Evolutionary conservation across 2,888 invertebrate genomes (phyloP).

Genomic region (Chrysomela aeneicollis): DNA sequence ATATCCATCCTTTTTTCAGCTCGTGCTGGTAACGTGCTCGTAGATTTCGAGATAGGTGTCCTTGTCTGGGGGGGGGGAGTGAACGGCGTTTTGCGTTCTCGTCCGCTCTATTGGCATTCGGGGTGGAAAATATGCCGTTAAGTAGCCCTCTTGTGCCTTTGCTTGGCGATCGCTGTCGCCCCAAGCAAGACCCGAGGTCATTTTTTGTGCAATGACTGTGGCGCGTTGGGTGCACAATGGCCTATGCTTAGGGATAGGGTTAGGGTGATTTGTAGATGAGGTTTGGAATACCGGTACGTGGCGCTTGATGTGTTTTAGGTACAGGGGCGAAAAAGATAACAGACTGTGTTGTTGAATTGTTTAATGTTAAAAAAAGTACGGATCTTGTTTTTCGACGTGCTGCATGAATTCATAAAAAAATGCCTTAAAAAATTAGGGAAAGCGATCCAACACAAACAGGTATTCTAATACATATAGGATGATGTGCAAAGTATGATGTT

Average conservation of each 20-base stretch:
- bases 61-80: constrained; percentile 20
- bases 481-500: no score
- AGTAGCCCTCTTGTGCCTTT: constrained; percentile 26
- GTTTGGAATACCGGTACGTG: no score
- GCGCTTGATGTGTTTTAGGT: no score
- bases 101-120: constrained; percentile 29
- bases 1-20: constrained; percentile 40
- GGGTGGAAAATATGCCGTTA: constrained; percentile 28
- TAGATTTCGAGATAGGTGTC: constrained; percentile 40
- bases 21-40: constrained; percentile 54
- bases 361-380: no score
- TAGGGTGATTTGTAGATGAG: neutral
- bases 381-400: no score
- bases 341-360: no score
- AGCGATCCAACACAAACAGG: no score
- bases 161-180: neutral
- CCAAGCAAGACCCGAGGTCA: constrained; percentile 5
- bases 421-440: no score
- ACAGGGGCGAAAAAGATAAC: no score
- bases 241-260: neutral
- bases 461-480: no score
- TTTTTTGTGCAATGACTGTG: constrained; percentile 11
- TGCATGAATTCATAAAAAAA: no score
- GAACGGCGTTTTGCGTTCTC: constrained; percentile 29
- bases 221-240: neutral